These are phyloP conservation scores for Ormyrus pomaceus DNA, from an alignment of 2,888 invertebrate genomes.

Conservation along the genomic window DNA sequence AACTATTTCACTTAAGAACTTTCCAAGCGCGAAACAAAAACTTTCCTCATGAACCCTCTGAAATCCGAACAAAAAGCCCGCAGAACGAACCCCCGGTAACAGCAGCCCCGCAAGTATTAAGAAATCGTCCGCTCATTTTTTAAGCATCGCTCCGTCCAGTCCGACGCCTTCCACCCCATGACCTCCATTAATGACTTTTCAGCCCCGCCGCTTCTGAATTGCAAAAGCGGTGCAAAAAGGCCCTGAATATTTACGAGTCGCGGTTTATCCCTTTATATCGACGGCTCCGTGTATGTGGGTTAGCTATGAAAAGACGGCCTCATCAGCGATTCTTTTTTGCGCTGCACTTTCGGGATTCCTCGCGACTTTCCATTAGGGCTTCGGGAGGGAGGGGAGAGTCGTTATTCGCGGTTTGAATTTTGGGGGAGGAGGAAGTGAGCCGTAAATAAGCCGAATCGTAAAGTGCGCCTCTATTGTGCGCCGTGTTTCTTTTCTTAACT, in stretches of 20 bases:
- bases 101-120: neutral
- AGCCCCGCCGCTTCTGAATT: conserved; percentile 38
- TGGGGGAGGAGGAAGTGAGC: neutral
- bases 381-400: neutral
- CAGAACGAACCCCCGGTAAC: neutral
- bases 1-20: neutral
- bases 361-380: conserved; percentile 24
- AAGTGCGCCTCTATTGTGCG: no score
- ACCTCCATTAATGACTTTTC: conserved; percentile 25
- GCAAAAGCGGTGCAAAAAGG: conserved; percentile 27
- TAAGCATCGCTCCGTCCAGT: neutral
- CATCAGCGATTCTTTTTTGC: conserved; percentile 38
- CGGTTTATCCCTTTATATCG: conserved; percentile 46
- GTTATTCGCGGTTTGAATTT: conserved; percentile 45
- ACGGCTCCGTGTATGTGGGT: neutral
- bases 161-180: neutral
- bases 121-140: neutral
- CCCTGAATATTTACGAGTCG: conserved; percentile 51
- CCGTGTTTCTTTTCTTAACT: no score
- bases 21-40: no score
- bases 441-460: no score
- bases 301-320: conserved; percentile 36
- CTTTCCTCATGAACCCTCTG: no score
- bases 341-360: neutral
- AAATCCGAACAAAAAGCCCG: no score